Evolutionary conservation across 2,113 vertebrate genomes (phyloP).

Genomic region (Strix aluco): DNA sequence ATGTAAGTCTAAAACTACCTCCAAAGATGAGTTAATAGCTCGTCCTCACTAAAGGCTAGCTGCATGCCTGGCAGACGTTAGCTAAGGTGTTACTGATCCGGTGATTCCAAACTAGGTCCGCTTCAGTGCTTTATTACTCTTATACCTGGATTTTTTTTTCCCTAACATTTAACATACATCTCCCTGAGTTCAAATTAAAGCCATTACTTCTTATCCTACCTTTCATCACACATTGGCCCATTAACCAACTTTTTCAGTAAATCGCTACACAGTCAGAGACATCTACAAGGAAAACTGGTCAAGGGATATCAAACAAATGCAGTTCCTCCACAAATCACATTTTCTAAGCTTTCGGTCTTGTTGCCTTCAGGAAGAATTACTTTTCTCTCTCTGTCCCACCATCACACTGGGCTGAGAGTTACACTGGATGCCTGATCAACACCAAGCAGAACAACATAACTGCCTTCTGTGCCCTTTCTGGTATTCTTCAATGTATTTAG

Average conservation of each 20-base stretch:
- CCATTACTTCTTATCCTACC: not conserved
- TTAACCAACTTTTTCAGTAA: not conserved
- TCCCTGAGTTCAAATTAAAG: not conserved
- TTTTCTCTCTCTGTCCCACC: not conserved
- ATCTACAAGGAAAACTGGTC: not conserved
- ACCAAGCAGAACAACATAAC: not conserved
- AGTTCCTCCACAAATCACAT: not conserved
- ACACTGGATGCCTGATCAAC: not conserved
- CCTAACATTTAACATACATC: not conserved
- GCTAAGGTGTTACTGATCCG: not conserved
- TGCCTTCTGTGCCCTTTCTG: not conserved
- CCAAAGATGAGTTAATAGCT: not conserved
- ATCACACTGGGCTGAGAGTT: not conserved
- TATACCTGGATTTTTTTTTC: not conserved
- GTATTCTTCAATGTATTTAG: not conserved
- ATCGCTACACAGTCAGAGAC: not conserved
- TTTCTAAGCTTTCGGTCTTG: not conserved
- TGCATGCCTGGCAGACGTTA: not conserved
- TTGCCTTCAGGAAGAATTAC: not conserved
- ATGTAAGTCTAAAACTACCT: not conserved
- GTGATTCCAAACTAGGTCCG: not conserved
- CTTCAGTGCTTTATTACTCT: not conserved
- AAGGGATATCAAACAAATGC: not conserved
- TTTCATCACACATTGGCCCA: not conserved
- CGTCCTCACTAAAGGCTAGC: not conserved